phyloP scores from a whole-genome alignment of 2,797 vertebrate species.

The Hyperoplus immaculatus region DNA sequence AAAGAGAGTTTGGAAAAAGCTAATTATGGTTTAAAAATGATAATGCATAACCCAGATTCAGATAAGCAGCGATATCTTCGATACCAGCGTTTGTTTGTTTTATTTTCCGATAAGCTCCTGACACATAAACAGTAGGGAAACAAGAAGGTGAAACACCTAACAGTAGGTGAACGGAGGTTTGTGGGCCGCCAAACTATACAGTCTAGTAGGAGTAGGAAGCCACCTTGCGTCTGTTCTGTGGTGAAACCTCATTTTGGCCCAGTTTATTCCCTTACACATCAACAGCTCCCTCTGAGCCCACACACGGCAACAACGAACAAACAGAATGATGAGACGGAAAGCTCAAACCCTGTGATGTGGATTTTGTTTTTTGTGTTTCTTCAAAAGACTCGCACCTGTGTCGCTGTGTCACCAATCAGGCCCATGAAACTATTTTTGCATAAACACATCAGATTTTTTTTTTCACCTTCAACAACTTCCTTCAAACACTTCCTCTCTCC shows the following conservation, averaged over 20 bases:
- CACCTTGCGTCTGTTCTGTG: conserved; percentile 24
- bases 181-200: conserved; percentile 35
- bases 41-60: background rate
- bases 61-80: background rate
- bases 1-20: background rate
- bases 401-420: conserved; percentile 35
- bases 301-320: conserved; percentile 24
- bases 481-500: conserved; percentile 36
- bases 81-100: background rate
- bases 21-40: background rate
- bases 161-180: conserved; percentile 22
- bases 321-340: conserved; percentile 40
- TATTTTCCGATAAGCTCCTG: background rate
- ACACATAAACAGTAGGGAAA: conserved; percentile 4
- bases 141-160: conserved; percentile 17
- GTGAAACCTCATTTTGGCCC: conserved; percentile 32
- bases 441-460: conserved; percentile 2
- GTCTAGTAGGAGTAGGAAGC: conserved; percentile 26
- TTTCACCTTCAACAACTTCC: conserved; percentile 34
- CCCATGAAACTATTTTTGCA: conserved; percentile 16
- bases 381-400: conserved; percentile 39
- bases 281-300: conserved; percentile 27
- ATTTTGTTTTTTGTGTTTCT: conserved; percentile 47
- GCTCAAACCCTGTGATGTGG: conserved; percentile 51
- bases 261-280: conserved; percentile 49